Evolutionary conservation across 2,113 vertebrate species (phyloP), one percentile per base, ranked within the genome.

Genomic region (Irena cyanogastra): DNA sequence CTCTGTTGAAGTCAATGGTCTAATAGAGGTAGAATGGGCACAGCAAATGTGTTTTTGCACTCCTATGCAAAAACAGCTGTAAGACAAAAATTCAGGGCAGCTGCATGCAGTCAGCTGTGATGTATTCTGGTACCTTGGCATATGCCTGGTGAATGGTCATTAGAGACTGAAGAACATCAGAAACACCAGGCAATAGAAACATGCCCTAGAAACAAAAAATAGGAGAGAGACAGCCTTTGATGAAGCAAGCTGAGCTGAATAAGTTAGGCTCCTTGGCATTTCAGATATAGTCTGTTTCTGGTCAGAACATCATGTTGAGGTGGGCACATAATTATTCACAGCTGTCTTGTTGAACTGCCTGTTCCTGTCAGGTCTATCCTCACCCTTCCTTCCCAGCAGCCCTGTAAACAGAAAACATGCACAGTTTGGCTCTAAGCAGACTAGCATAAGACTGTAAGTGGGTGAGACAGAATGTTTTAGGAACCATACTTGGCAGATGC

Each of bases 391-490:
- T 95, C 78, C 69, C 59, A 93, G 88, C 75, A 76, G 82, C 50
- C 77, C 71, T 41, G 50, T 89, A 92, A 93, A 94, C 88, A 92
- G 75, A 90, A 96, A 95, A 81, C 82, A 93, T 30, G 44, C 83
- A 75, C 50, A 70, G 57, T 59, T 75, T 90, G 79, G 54, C 92
- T 91, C 59, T 91, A 76, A 88, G 71, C 0, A 1, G 79, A 53
- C 65, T 74, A 88, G 50, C 57, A 50, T 23, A 61, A 92, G 86
- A 45, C 92, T 71, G 44, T 85, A 83, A 65, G 76, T 83, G 64
- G 61, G 63, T 93, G 78, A 97, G 89, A 92, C 77, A 93, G 74
- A 97, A 94, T 96, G 59, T 90, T 87, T 94, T 80, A 93, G 80
- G 83, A 95, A 93, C 87, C 59, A 79, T 45, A 49, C 50, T 80